Conservation (phyloP, 2,797 vertebrate genomes). For the Naso thynnoides region DNA sequence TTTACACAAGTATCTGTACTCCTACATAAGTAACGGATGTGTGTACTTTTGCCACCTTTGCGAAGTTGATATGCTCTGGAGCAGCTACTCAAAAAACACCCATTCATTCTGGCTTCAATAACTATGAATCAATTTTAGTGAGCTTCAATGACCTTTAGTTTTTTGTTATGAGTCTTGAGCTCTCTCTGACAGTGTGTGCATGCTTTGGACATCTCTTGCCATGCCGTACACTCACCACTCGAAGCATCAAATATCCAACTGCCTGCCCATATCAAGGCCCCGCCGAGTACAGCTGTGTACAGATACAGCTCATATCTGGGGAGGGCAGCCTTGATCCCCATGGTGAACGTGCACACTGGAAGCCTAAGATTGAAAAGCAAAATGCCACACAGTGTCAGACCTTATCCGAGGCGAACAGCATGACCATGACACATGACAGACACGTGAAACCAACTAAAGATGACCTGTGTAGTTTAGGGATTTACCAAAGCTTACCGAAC, state of each 20-base stretch:
- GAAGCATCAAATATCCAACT: constrained; percentile 93
- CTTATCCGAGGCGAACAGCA: constrained; percentile 1
- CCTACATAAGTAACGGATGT: no score
- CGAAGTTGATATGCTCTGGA: no score
- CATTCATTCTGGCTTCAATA: neutral
- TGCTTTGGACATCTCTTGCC: constrained; percentile 25
- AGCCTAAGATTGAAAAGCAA: constrained; percentile 44
- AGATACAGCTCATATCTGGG: constrained; percentile 92
- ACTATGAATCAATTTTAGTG: neutral
- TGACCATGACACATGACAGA: neutral
- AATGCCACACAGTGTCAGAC: constrained; percentile 25
- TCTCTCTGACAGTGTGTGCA: neutral
- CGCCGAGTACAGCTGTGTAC: constrained; percentile 88
- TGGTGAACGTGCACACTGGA: constrained; percentile 70
- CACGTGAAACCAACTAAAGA: neutral
- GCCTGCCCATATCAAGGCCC: constrained; percentile 89
- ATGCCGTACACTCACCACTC: constrained; percentile 84
- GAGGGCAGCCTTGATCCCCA: constrained; percentile 92
- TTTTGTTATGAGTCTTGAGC: neutral
- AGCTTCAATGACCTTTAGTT: neutral
- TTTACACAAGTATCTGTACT: no score
- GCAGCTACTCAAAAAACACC: neutral
- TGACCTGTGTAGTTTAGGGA: neutral
- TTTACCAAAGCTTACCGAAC: neutral
- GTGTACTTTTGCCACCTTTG: no score